Conservation (phyloP, 2,888 invertebrate genomes). For the Malachius bipustulatus region DNA sequence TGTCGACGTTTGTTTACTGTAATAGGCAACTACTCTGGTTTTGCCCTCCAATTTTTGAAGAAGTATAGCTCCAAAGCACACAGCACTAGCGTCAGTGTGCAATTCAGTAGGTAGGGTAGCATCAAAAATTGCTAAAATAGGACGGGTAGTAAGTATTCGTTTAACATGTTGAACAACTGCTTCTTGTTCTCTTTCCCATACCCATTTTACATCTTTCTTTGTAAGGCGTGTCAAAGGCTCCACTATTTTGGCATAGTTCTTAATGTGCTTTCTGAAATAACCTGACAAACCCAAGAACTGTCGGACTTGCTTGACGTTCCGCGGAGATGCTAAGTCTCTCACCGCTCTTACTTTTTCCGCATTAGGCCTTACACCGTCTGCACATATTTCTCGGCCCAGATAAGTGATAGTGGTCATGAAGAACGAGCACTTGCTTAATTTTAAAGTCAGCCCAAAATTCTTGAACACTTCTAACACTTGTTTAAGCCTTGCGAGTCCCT, state of each 20-base stretch:
- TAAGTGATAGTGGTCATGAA: slow-evolving; percentile 12
- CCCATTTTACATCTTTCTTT: slow-evolving; percentile 14
- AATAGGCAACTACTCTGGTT: slow-evolving; percentile 16
- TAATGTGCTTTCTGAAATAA: slow-evolving; percentile 14
- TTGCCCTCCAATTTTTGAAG: slow-evolving; percentile 13
- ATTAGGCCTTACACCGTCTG: slow-evolving; percentile 10
- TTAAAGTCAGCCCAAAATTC: slow-evolving; percentile 13
- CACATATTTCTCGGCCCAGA: slow-evolving; percentile 13
- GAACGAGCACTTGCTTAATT: slow-evolving; percentile 15
- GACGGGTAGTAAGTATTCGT: slow-evolving; percentile 11
- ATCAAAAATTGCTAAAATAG: slow-evolving; percentile 15
- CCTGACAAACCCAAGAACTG: slow-evolving; percentile 13
- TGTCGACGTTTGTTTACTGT: slow-evolving; percentile 15
- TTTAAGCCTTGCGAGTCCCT: slow-evolving; percentile 10
- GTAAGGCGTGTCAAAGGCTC: slow-evolving; percentile 14
- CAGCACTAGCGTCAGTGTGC: slow-evolving; percentile 17
- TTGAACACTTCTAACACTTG: slow-evolving; percentile 12
- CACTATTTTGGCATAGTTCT: slow-evolving; percentile 12
- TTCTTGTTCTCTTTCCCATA: slow-evolving; percentile 13
- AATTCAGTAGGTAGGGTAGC: slow-evolving; percentile 11
- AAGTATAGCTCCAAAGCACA: slow-evolving; percentile 15
- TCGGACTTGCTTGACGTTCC: slow-evolving; percentile 12
- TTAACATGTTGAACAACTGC: slow-evolving; percentile 11
- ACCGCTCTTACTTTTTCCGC: slow-evolving; percentile 12
- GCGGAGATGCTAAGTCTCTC: slow-evolving; percentile 8